Conservation (phyloP, 2,797 vertebrate genomes). For the Pelochelys cantorii region DNA sequence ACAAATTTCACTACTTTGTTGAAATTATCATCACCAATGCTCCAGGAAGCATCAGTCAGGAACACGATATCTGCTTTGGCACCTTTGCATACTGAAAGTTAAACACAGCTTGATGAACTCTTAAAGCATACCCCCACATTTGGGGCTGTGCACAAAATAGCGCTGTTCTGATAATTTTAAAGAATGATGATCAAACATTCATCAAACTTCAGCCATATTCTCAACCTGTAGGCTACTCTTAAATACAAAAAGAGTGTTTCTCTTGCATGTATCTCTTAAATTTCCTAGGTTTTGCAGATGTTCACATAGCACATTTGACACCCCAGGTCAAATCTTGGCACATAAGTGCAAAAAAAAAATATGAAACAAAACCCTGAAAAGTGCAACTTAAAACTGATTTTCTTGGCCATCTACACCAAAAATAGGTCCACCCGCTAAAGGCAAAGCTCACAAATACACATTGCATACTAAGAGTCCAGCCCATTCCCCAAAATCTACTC, state of each 20-base stretch:
- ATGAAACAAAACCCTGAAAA: not conserved
- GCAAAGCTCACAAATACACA: not conserved
- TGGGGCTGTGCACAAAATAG: not conserved
- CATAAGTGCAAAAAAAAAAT: not conserved
- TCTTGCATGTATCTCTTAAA: not conserved
- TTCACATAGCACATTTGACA: not conserved
- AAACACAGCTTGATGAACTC: constrained; percentile 12
- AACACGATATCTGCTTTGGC: constrained; percentile 98
- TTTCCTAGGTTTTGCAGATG: not conserved
- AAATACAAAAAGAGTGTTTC: not conserved
- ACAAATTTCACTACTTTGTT: constrained; percentile 94
- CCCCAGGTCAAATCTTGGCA: not conserved
- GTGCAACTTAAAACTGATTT: not conserved
- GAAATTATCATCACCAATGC: constrained; percentile 98
- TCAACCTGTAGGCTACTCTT: not conserved
- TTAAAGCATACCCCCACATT: not conserved
- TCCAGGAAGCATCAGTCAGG: constrained; percentile 98
- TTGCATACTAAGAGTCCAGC: not conserved
- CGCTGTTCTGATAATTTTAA: not conserved
- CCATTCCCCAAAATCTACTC: not conserved
- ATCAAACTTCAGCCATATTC: not conserved
- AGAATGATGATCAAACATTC: not conserved
- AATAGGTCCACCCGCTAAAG: not conserved
- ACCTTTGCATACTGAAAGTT: constrained; percentile 92
- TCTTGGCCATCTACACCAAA: not conserved